phyloP scores from a whole-genome alignment of 2,797 vertebrate genomes.

The Natrix natrix region DNA sequence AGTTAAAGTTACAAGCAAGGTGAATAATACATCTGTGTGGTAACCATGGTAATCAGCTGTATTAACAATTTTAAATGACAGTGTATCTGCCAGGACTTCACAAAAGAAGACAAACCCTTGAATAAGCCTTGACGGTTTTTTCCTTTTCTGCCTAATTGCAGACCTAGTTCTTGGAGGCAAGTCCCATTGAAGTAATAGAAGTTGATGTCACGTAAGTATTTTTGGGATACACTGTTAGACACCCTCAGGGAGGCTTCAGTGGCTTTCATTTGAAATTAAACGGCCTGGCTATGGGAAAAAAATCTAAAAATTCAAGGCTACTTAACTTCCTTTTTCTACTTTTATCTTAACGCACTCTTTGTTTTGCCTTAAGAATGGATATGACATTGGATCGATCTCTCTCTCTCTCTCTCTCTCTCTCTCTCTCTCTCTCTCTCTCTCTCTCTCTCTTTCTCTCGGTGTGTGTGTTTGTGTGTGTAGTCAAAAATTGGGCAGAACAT shows the following conservation, averaged over 20 bases:
- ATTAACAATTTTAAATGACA: constrained; percentile 64
- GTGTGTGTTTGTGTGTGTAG: too few relatives aligned
- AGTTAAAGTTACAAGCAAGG: constrained; percentile 65
- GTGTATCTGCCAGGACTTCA: constrained; percentile 45
- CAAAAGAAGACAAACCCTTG: constrained; percentile 43
- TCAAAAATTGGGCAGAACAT: neutral
- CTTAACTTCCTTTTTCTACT: neutral
- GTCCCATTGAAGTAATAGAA: constrained; percentile 18
- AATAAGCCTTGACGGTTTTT: constrained; percentile 10
- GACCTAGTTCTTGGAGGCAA: neutral
- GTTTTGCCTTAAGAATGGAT: neutral
- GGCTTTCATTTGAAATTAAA: constrained; percentile 18
- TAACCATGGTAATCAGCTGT: constrained; percentile 76
- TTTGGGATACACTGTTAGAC: neutral
- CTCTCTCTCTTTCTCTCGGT: neutral
- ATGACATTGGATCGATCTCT: neutral
- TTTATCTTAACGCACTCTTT: neutral
- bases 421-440: neutral
- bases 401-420: neutral
- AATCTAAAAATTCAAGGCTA: neutral
- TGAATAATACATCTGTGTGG: constrained; percentile 60
- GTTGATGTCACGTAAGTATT: constrained; percentile 6
- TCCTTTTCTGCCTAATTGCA: constrained; percentile 19
- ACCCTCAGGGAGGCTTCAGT: neutral
- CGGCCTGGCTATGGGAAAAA: neutral